Evolutionary conservation across 1,140 invertebrate species (phyloP).

Genomic region (Vollenhovia emeryi): DNA sequence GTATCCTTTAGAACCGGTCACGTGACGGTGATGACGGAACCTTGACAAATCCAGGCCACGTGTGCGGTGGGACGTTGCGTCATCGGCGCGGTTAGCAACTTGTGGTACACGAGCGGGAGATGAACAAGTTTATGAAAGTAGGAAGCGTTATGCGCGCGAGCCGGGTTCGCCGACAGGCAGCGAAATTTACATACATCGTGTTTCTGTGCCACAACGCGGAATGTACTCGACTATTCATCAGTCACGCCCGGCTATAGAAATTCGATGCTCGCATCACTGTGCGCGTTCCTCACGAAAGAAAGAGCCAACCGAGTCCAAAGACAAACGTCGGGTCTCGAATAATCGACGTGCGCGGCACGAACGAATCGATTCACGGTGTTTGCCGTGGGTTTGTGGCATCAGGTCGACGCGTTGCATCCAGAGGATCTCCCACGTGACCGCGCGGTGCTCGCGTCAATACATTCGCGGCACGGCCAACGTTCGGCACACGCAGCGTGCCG

Average conservation of each 20-base stretch:
- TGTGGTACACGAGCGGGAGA: neutral
- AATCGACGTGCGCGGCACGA: neutral
- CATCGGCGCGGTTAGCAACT: constrained; percentile 20
- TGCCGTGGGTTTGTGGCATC: neutral
- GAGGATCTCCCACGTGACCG: neutral
- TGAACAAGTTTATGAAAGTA: constrained; percentile 31
- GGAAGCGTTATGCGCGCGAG: neutral
- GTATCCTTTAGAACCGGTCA: constrained; percentile 56
- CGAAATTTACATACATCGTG: neutral
- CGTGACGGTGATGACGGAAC: constrained; percentile 51
- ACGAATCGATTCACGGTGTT: constrained; percentile 55
- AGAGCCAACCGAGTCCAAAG: neutral
- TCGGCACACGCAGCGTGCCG: constrained; percentile 17
- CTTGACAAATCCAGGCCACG: constrained; percentile 46
- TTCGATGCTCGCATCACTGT: neutral
- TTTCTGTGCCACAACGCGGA: neutral
- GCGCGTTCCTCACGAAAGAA: neutral
- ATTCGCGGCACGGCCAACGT: constrained; percentile 6
- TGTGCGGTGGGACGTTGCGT: constrained; percentile 32
- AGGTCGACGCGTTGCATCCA: neutral
- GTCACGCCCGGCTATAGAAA: neutral
- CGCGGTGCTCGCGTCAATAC: constrained; percentile 10
- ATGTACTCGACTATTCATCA: neutral
- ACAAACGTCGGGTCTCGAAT: neutral
- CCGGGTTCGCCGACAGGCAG: neutral